A percentile compares a stretch with the other conserved stretches of the same genome.
Evolutionary conservation across 2,797 vertebrate species (phyloP).

Genomic region (Gastrophryne carolinensis): DNA sequence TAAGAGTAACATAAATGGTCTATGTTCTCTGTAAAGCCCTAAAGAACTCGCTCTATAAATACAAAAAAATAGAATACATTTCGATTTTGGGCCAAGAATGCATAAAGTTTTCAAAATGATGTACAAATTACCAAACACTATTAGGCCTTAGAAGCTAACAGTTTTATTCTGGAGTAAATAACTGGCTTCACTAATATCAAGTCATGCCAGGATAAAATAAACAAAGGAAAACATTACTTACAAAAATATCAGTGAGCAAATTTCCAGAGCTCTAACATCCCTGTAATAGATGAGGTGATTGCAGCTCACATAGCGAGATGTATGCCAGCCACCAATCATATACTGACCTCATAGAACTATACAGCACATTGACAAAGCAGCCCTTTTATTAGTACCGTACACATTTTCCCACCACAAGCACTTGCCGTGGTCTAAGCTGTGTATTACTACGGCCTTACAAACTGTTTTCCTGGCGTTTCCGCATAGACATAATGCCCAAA

Average conservation of each 20-base stretch:
- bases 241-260: conserved; percentile 5
- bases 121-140: neutral
- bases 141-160: neutral
- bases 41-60: neutral
- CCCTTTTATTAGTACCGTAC: conserved; percentile 10
- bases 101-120: neutral
- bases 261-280: neutral
- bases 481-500: neutral
- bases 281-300: conserved; percentile 19
- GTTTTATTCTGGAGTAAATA: neutral
- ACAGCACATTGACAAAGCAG: conserved; percentile 10
- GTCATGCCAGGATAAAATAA: conserved; percentile 24
- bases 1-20: neutral
- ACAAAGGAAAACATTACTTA: conserved; percentile 10
- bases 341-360: neutral
- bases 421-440: neutral
- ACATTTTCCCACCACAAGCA: neutral
- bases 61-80: neutral
- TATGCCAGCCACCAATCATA: conserved; percentile 6
- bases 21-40: neutral
- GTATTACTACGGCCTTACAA: conserved; percentile 14
- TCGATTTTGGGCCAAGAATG: neutral
- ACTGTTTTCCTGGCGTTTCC: conserved; percentile 2
- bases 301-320: neutral
- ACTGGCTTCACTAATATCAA: neutral